A percentile compares a stretch with the other conserved stretches of the same genome.
Evolutionary conservation across 2,888 invertebrate genomes (phyloP).

Genomic region (Heliconius ethilla): DNA sequence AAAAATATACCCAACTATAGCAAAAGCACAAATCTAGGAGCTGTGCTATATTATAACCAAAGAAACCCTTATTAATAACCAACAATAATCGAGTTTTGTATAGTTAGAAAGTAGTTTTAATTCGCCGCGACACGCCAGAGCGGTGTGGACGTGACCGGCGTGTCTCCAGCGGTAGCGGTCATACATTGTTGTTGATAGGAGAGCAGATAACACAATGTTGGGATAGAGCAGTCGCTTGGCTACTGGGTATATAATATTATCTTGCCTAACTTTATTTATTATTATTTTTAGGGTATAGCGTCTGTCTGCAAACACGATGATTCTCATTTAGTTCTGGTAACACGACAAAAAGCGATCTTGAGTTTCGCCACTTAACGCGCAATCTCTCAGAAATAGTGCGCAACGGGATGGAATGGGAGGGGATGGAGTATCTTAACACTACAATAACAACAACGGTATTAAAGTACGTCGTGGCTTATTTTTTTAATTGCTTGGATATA

Average conservation of each 20-base stretch:
- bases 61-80: not conserved
- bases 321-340: too few relatives aligned
- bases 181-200: slow-evolving; percentile 3
- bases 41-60: not conserved
- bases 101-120: slow-evolving; percentile 2
- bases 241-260: not conserved
- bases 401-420: too few relatives aligned
- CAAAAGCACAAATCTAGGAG: not conserved
- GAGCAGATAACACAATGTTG: not conserved
- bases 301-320: too few relatives aligned
- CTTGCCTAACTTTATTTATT: not conserved
- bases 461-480: too few relatives aligned
- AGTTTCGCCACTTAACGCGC: too few relatives aligned
- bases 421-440: too few relatives aligned
- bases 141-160: not conserved
- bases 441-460: too few relatives aligned
- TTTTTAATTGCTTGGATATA: too few relatives aligned
- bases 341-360: too few relatives aligned
- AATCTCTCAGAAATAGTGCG: too few relatives aligned
- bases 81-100: not conserved
- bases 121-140: not conserved
- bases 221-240: not conserved
- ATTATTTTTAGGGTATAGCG: too few relatives aligned
- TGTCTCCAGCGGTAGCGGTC: not conserved
- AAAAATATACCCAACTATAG: not conserved